These are phyloP conservation scores for Polia nebulosa DNA, from an alignment of 2,888 invertebrate species.

Conservation along the genomic window DNA sequence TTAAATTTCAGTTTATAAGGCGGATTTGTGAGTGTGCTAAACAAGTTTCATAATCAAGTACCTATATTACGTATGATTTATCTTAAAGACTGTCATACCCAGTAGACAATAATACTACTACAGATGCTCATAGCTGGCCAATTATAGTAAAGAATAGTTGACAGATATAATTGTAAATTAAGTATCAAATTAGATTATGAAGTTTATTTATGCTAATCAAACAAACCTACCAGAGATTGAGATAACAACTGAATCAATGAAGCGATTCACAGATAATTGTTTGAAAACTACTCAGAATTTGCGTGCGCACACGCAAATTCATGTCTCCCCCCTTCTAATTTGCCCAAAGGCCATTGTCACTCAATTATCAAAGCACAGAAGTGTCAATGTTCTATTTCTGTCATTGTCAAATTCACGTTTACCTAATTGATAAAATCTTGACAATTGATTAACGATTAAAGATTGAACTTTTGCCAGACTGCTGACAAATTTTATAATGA, in stretches of 20 bases:
- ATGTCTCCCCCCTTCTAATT: slow-evolving; percentile 40
- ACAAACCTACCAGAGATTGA: not conserved
- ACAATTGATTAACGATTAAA: slow-evolving; percentile 68
- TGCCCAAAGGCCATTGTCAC: slow-evolving; percentile 60
- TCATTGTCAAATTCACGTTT: slow-evolving; percentile 67
- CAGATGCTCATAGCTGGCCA: not conserved
- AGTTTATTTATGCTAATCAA: too few relatives aligned
- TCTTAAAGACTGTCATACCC: slow-evolving; percentile 5
- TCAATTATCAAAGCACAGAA: slow-evolving; percentile 48
- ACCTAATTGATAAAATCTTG: slow-evolving; percentile 69
- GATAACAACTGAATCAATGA: slow-evolving; percentile 15
- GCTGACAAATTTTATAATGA: slow-evolving; percentile 69
- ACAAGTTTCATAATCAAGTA: not conserved
- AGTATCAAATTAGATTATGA: too few relatives aligned
- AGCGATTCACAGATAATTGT: slow-evolving; percentile 17
- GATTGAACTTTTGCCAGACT: slow-evolving; percentile 64
- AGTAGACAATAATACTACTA: not conserved
- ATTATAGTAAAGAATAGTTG: not conserved
- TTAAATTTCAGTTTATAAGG: not conserved
- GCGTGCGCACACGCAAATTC: slow-evolving; percentile 5
- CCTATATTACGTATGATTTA: slow-evolving; percentile 12
- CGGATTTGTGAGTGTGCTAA: slow-evolving; percentile 1
- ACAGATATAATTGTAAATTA: too few relatives aligned
- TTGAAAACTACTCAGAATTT: slow-evolving; percentile 2
- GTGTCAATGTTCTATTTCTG: slow-evolving; percentile 62